phyloP scores from a whole-genome alignment of 2,888 invertebrate species.

The Pandemis corylana region DNA sequence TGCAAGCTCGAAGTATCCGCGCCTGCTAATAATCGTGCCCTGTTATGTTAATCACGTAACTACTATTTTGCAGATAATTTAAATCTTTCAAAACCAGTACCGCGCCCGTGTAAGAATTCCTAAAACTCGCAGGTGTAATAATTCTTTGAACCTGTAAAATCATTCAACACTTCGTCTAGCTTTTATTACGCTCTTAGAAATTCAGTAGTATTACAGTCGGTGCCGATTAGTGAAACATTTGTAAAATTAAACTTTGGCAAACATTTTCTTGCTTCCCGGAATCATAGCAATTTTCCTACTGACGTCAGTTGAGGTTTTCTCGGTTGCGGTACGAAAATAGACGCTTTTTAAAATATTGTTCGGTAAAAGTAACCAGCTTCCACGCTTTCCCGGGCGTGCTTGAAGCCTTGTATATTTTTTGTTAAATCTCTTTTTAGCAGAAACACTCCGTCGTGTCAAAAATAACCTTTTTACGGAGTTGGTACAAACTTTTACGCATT shows the following conservation, averaged over 20 bases:
- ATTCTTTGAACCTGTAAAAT: conserved; percentile 5
- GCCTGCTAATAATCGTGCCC: conserved; percentile 24
- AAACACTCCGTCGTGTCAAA: neutral
- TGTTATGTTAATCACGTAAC: conserved; percentile 29
- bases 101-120: conserved; percentile 13
- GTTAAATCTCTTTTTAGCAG: neutral
- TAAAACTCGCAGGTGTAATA: conserved; percentile 1
- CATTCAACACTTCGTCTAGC: conserved; percentile 7
- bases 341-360: conserved; percentile 3
- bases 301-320: conserved; percentile 58
- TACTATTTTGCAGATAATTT: conserved; percentile 17
- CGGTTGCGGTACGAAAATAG: conserved; percentile 44
- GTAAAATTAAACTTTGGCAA: conserved; percentile 77
- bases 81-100: conserved; percentile 30
- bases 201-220: conserved; percentile 46
- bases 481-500: neutral
- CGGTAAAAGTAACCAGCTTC: neutral
- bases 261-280: conserved; percentile 69
- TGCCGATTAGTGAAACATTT: conserved; percentile 58
- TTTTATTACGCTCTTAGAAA: conserved; percentile 15
- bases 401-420: neutral
- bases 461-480: neutral
- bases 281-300: conserved; percentile 59
- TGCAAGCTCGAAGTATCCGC: conserved; percentile 8
- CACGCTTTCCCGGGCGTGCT: neutral